Evolutionary conservation across 1,140 invertebrate species (phyloP), one percentile per base, ranked within the genome.

Genomic region (Leptinotarsa undecemlineata): DNA sequence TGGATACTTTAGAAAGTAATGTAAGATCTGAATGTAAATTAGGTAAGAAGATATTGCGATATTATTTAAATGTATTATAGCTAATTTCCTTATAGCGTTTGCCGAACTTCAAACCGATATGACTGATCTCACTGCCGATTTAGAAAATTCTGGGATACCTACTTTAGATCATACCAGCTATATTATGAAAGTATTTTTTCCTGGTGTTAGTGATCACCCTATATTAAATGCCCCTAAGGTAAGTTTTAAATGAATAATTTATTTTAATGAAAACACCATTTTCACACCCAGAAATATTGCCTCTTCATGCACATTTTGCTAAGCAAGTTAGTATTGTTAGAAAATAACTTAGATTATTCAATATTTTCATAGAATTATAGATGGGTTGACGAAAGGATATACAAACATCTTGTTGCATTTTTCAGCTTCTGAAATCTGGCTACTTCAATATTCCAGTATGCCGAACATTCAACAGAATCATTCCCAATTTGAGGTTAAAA

Each of bases 101-200:
- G 97, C 97, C 19, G 98, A 99, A 87, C 88, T 99, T 17, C 98
- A 99, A 88, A 99, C 98, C 2, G 98, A 99, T 86, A 98, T 99
- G 95, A 97, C 96, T 64, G 98, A 99, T 86, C 88, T 99, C 78
- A 98, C 96, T 48, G 96, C 95, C 51, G 96, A 99, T 87, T 88
- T 99, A 73, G 95, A 97, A 86, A 96, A 95, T 77, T 94, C 95
- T 11, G 97, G 97, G 2, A 98, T 99, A 80, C 97, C 98, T 5
- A 97, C 96, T 8, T 87, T 98, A 61, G 96, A 98, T 86, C 96
- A 98, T 83, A 93, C 96, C 69, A 96, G 95, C 82, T 99, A 98
- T 84, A 96, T 98, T 63, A 98, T 98, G 94, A 98, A 98, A 86
- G 96, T 99, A 15, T 97, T 99, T 84, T 99, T 99, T 85, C 97